phyloP scores from a whole-genome alignment of 2,888 invertebrate species.

The Chironomus tentans region DNA sequence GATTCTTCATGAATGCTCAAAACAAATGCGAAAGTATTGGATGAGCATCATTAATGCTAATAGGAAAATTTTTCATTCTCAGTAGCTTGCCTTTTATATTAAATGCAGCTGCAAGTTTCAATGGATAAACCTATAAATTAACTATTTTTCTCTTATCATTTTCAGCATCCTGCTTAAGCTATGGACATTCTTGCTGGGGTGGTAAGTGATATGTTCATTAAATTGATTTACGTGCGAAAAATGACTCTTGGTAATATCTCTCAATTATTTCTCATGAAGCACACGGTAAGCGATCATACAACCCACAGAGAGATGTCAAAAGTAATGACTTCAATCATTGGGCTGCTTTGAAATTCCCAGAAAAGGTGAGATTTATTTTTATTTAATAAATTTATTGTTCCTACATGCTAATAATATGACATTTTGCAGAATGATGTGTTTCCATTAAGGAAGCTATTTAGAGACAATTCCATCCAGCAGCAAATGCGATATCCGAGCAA shows the following conservation, averaged over 20 bases:
- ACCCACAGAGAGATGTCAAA: not conserved
- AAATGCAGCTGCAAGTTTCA: not conserved
- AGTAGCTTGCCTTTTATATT: not conserved
- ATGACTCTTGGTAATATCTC: not conserved
- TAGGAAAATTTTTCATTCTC: not conserved
- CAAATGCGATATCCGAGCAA: not conserved
- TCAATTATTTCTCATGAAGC: not conserved
- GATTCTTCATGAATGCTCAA: not conserved
- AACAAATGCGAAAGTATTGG: not conserved
- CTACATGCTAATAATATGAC: not conserved
- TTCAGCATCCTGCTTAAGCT: slow-evolving; percentile 13
- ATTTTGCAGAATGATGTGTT: not conserved
- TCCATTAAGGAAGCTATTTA: not conserved
- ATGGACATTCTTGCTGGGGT: slow-evolving; percentile 16
- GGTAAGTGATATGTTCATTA: slow-evolving; percentile 2
- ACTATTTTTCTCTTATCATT: not conserved
- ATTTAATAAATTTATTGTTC: not conserved
- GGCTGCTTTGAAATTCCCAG: not conserved
- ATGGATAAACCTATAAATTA: not conserved
- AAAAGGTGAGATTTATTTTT: not conserved
- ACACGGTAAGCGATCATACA: slow-evolving; percentile 9
- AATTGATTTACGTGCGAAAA: not conserved
- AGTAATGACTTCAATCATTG: not conserved
- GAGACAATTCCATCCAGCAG: not conserved
- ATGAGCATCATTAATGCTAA: not conserved